Evolutionary conservation across 2,888 invertebrate genomes (phyloP).

Genomic region (Ochlodes sylvanus): DNA sequence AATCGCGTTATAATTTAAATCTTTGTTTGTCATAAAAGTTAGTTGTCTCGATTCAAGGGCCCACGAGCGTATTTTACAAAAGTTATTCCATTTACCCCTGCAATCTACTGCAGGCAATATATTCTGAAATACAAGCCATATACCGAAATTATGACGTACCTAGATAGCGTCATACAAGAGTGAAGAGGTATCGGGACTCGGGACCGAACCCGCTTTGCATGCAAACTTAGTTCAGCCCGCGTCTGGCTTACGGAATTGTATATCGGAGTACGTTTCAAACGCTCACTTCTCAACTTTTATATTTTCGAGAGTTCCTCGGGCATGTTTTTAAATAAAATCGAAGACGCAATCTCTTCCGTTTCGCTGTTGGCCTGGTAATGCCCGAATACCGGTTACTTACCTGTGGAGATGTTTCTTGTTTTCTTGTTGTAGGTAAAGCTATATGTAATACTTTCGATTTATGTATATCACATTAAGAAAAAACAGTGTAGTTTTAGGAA

Average conservation of each 20-base stretch:
- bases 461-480: too few relatives aligned
- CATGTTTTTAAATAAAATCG: slow-evolving; percentile 67
- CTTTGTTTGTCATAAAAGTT: too few relatives aligned
- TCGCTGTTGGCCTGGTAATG: slow-evolving; percentile 58
- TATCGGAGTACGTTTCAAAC: slow-evolving; percentile 53
- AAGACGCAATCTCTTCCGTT: slow-evolving; percentile 67
- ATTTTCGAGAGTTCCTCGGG: slow-evolving; percentile 50
- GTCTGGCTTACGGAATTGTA: slow-evolving; percentile 54
- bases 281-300: slow-evolving; percentile 54
- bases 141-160: slow-evolving; percentile 27
- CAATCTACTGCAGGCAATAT: slow-evolving; percentile 10
- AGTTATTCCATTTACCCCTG: background rate
- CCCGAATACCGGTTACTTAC: slow-evolving; percentile 51
- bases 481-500: too few relatives aligned
- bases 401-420: slow-evolving; percentile 15
- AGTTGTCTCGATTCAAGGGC: too few relatives aligned
- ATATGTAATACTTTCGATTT: too few relatives aligned
- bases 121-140: slow-evolving; percentile 19
- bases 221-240: slow-evolving; percentile 53
- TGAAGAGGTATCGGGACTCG: slow-evolving; percentile 20
- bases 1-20: too few relatives aligned
- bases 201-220: slow-evolving; percentile 58
- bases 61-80: background rate
- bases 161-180: slow-evolving; percentile 33
- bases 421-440: too few relatives aligned